A percentile compares a stretch with the other conserved stretches of the same genome.
phyloP scores from a whole-genome alignment of 2,113 vertebrate genomes.

The Noturus placidus region DNA sequence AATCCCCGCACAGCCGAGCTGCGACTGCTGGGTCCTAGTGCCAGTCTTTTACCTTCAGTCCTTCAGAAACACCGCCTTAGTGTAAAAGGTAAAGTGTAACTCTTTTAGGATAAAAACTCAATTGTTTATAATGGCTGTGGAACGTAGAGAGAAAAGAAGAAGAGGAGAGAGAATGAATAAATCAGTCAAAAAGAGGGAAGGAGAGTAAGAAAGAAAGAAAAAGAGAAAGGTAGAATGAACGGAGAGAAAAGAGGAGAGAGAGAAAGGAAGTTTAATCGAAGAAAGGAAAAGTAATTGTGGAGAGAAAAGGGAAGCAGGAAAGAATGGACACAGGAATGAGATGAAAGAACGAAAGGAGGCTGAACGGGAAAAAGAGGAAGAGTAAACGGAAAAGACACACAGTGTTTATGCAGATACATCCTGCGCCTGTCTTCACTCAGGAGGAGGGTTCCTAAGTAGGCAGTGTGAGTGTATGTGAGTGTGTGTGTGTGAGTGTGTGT shows the following conservation, averaged over 20 bases:
- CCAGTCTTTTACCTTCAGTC: too few relatives aligned
- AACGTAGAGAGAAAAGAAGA: not conserved
- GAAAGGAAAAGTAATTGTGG: not conserved
- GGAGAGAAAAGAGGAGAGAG: not conserved
- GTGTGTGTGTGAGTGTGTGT: not conserved
- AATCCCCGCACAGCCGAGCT: not conserved
- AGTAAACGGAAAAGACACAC: not conserved
- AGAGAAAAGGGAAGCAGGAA: not conserved
- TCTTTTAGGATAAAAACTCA: not conserved
- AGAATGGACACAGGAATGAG: not conserved
- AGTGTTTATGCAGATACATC: not conserved
- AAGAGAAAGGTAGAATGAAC: not conserved
- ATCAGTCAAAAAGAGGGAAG: not conserved
- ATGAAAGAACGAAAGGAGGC: not conserved
- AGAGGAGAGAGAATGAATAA: not conserved
- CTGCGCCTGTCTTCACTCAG: not conserved
- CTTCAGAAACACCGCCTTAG: not conserved
- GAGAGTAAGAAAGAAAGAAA: not conserved
- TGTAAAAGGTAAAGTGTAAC: not conserved
- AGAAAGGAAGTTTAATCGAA: not conserved
- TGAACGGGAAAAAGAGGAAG: not conserved
- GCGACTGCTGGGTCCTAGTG: not conserved
- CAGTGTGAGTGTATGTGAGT: not conserved
- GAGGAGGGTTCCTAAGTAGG: not conserved
- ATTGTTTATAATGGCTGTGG: not conserved